These are phyloP conservation scores for Phocides pigmalion DNA, from an alignment of 1,140 invertebrate genomes.

Conservation along the genomic window DNA sequence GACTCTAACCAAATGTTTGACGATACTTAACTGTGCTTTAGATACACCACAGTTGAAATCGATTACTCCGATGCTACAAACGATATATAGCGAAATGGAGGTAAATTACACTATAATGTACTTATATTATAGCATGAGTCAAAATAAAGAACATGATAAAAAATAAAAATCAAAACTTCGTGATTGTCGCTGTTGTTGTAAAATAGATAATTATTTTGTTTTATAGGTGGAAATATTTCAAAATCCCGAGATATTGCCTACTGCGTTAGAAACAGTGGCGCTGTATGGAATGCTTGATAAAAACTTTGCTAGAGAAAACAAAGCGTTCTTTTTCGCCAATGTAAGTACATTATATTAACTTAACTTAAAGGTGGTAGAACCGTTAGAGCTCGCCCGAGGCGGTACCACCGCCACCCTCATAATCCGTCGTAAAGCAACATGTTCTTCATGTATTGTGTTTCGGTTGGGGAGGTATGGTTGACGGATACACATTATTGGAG, in stretches of 20 bases:
- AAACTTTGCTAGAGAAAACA: constrained; percentile 75
- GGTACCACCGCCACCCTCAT: too few species aligned
- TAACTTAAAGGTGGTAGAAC: too few species aligned
- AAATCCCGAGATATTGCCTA: constrained; percentile 69
- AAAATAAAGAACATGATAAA: too few species aligned
- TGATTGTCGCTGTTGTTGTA: too few species aligned
- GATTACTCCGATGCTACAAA: constrained; percentile 70
- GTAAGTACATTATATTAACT: constrained; percentile 58
- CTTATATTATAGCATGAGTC: too few species aligned
- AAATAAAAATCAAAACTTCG: too few species aligned
- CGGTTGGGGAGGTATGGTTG: too few species aligned
- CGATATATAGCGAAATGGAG: constrained; percentile 79
- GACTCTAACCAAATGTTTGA: constrained; percentile 76
- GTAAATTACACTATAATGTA: constrained; percentile 38
- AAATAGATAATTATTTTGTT: constrained; percentile 16
- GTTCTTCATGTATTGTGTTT: too few species aligned
- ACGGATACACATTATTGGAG: too few species aligned
- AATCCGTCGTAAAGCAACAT: too few species aligned
- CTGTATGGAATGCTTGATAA: constrained; percentile 79
- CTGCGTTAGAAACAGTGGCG: constrained; percentile 75
- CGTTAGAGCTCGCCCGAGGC: too few species aligned
- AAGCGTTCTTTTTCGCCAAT: constrained; percentile 80
- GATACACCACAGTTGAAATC: constrained; percentile 74
- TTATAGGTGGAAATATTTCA: constrained; percentile 71
- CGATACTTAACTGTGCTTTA: constrained; percentile 71